Percentiles rank a stretch among this genome's conserved stretches.
Conservation (phyloP, 2,113 vertebrate species). For the Crotophaga sulcirostris region DNA sequence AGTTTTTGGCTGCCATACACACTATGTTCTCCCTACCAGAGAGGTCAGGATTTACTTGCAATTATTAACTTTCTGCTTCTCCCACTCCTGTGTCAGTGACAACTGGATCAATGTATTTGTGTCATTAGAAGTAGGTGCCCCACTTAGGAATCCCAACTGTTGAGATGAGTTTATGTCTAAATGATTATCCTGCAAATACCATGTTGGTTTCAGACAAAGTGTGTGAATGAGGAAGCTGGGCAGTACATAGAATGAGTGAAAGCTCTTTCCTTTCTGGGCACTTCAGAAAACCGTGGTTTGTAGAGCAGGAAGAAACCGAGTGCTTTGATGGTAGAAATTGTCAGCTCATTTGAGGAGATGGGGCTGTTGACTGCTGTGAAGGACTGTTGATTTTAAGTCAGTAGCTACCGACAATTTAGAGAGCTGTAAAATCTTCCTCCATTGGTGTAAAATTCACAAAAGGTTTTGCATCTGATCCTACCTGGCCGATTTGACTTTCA, state of each 20-base stretch:
- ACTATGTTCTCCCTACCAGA: background rate
- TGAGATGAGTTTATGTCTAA: background rate
- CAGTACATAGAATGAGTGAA: background rate
- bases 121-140: background rate
- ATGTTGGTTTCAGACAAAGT: background rate
- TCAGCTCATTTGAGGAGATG: background rate
- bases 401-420: background rate
- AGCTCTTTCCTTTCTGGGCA: background rate
- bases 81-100: background rate
- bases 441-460: background rate
- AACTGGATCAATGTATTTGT: background rate
- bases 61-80: background rate
- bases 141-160: background rate
- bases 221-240: background rate
- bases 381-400: background rate
- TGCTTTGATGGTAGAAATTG: background rate
- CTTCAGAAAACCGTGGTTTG: background rate
- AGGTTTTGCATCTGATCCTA: background rate
- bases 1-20: background rate
- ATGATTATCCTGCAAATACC: background rate
- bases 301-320: background rate
- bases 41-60: background rate
- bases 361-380: background rate
- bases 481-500: background rate
- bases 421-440: background rate